Percentiles rank a stretch among this genome's conserved stretches.
Conservation (phyloP, 2,113 vertebrate genomes). For the Lepus americanus region DNA sequence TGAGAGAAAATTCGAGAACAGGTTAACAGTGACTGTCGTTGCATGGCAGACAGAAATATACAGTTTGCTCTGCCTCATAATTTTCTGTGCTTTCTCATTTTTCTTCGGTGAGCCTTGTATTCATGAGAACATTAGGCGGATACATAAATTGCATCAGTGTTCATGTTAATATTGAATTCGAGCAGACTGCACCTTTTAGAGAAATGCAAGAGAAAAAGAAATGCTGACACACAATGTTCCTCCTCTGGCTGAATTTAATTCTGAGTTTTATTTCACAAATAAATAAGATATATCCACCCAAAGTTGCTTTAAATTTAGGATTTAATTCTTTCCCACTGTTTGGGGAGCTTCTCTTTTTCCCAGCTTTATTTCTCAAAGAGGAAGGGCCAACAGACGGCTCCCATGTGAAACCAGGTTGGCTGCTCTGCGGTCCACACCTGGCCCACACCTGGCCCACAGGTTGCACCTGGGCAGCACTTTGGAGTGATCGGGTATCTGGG, state of each 20-base stretch:
- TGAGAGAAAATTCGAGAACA: conserved; percentile 23
- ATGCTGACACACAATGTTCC: neutral
- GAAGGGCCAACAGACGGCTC: neutral
- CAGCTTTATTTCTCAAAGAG: neutral
- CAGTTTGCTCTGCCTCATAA: neutral
- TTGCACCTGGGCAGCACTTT: neutral
- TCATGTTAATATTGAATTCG: conserved; percentile 22
- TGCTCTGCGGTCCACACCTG: neutral
- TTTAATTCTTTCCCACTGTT: neutral
- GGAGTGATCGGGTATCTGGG: neutral
- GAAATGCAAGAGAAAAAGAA: conserved; percentile 19
- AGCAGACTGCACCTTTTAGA: neutral
- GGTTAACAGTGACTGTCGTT: neutral
- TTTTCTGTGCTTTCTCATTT: neutral
- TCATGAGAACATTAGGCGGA: neutral
- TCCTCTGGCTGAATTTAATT: conserved; percentile 35
- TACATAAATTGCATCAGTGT: neutral
- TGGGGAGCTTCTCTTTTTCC: neutral
- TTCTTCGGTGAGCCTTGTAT: neutral
- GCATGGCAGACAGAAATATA: neutral
- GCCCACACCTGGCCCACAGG: neutral
- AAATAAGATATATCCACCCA: neutral
- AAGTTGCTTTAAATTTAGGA: conserved; percentile 11
- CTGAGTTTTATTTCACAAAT: conserved; percentile 35
- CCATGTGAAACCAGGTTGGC: neutral